These are phyloP conservation scores for Salminus brasiliensis DNA, from an alignment of 2,113 vertebrate species.

Conservation along the genomic window DNA sequence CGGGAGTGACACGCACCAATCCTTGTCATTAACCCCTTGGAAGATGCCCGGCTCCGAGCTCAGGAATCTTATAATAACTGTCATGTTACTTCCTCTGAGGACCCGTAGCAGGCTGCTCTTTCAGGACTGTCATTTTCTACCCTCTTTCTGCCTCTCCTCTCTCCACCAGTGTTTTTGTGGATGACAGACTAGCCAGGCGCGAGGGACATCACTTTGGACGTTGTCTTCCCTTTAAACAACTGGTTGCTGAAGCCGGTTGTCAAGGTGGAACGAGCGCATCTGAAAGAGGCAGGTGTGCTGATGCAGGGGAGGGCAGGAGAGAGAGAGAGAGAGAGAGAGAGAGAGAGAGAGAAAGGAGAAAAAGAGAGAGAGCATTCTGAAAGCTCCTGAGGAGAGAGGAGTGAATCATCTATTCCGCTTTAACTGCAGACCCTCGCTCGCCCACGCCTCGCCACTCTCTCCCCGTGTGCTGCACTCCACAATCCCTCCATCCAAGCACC, in stretches of 20 bases:
- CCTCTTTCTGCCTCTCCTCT: conserved; percentile 26
- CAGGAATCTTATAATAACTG: conserved; percentile 47
- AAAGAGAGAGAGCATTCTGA: conserved; percentile 30
- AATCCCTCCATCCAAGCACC: conserved; percentile 14
- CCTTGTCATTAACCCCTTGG: conserved; percentile 58
- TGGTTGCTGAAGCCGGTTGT: conserved; percentile 51
- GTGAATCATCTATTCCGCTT: conserved; percentile 50
- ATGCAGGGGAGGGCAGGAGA: conserved; percentile 13
- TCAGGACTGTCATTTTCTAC: conserved; percentile 51
- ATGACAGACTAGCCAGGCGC: conserved; percentile 43
- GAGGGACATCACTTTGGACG: conserved; percentile 50
- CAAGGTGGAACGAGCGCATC: conserved; percentile 48
- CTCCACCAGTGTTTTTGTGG: conserved; percentile 25
- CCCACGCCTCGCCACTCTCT: conserved; percentile 27
- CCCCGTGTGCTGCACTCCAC: conserved; percentile 25
- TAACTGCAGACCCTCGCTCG: conserved; percentile 37
- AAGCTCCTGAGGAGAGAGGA: conserved; percentile 34
- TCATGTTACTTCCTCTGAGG: conserved; percentile 46
- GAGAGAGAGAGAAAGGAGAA: conserved; percentile 27
- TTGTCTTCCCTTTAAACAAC: conserved; percentile 56
- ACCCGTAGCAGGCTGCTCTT: conserved; percentile 30
- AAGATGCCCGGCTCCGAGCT: conserved; percentile 43
- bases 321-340: conserved; percentile 18
- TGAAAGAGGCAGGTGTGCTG: conserved; percentile 49
- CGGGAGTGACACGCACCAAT: conserved; percentile 49